phyloP scores from a whole-genome alignment of 2,797 vertebrate species.

The Chelon labrosus region DNA sequence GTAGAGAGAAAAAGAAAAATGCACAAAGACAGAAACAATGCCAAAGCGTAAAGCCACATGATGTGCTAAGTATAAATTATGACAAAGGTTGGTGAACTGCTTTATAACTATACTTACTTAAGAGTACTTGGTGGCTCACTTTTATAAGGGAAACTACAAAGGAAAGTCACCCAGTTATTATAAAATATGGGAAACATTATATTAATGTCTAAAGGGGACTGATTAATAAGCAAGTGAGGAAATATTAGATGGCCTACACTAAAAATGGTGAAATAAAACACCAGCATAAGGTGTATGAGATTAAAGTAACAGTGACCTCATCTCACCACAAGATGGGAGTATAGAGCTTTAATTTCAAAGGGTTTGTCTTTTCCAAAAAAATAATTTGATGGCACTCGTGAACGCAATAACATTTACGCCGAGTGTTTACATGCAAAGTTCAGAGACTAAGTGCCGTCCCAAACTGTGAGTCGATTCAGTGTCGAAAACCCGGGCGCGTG shows the following conservation, averaged over 20 bases:
- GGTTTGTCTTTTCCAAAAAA: not conserved
- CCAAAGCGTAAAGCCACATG: constrained; percentile 22
- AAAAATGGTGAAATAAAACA: constrained; percentile 12
- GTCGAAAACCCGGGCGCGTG: constrained; percentile 19
- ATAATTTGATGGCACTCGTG: not conserved
- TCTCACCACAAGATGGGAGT: constrained; percentile 77
- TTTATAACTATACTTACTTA: constrained; percentile 68
- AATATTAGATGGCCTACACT: not conserved
- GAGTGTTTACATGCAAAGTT: constrained; percentile 34
- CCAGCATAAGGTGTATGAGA: not conserved
- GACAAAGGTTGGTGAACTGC: not conserved
- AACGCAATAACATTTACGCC: constrained; percentile 38
- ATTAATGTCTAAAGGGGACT: not conserved
- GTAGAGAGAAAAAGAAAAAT: constrained; percentile 38
- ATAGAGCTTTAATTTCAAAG: constrained; percentile 26
- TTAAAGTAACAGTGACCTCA: constrained; percentile 21
- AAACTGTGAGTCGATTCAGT: constrained; percentile 23
- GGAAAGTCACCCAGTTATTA: constrained; percentile 22
- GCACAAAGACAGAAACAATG: constrained; percentile 24
- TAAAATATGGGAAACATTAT: not conserved
- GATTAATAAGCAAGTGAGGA: not conserved
- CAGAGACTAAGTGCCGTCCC: constrained; percentile 8
- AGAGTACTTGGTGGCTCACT: constrained; percentile 68
- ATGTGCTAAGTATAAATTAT: not conserved
- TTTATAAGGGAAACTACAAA: constrained; percentile 41